Conservation (phyloP, 2,888 invertebrate genomes). For the Drosophila demipolita region DNA sequence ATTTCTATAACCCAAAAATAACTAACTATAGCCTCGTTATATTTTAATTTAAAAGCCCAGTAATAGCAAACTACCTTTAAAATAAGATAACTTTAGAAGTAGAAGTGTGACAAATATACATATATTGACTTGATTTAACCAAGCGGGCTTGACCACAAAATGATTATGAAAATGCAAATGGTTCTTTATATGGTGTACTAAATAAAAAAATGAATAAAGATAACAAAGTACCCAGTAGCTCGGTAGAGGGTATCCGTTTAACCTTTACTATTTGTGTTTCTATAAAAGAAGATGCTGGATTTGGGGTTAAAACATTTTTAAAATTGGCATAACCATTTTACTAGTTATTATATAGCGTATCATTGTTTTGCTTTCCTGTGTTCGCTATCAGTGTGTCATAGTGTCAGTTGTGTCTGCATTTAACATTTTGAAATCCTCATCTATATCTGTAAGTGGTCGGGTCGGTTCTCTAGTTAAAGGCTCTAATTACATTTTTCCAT, state of each 20-base stretch:
- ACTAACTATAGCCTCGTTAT: not conserved
- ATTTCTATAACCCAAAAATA: slow-evolving; percentile 15
- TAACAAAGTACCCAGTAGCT: not conserved
- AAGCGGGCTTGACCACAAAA: not conserved
- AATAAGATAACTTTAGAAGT: not conserved
- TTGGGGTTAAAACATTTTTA: slow-evolving; percentile 53
- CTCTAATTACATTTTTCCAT: slow-evolving; percentile 61
- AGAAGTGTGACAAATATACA: not conserved
- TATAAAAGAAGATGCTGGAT: not conserved
- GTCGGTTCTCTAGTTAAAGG: not conserved
- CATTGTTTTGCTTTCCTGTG: slow-evolving; percentile 27
- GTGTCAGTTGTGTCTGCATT: not conserved
- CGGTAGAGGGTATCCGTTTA: not conserved
- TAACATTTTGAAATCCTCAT: slow-evolving; percentile 6
- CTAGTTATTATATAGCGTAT: slow-evolving; percentile 47
- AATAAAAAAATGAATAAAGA: not conserved
- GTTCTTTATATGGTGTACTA: too few relatives aligned
- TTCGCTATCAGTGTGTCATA: not conserved
- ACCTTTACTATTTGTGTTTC: not conserved
- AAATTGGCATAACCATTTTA: slow-evolving; percentile 46
- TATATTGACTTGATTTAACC: not conserved
- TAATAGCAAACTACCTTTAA: not conserved
- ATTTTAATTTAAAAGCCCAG: not conserved
- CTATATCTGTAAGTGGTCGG: slow-evolving; percentile 1
- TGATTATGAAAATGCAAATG: not conserved